Conservation (phyloP, 2,797 vertebrate genomes). For the Crax fasciolata region DNA sequence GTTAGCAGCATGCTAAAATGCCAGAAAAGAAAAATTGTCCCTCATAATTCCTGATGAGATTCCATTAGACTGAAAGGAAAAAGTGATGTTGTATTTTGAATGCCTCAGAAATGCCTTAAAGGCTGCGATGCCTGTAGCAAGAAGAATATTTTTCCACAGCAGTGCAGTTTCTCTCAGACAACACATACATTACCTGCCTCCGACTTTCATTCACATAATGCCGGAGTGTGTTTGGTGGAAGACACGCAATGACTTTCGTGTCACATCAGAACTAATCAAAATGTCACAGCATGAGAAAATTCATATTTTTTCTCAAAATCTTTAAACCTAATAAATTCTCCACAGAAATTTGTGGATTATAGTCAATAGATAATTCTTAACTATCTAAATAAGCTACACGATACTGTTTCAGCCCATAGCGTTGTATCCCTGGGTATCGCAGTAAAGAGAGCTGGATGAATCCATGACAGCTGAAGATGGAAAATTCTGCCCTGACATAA, state of each 20-base stretch:
- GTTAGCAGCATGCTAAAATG: constrained; percentile 29
- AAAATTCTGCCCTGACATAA: constrained; percentile 28
- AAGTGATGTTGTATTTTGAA: not conserved
- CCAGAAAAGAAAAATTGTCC: constrained; percentile 34
- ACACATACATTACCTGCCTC: constrained; percentile 6
- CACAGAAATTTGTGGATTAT: not conserved
- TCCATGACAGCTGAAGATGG: constrained; percentile 11
- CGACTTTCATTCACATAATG: not conserved
- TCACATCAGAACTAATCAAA: constrained; percentile 26
- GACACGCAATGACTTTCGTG: not conserved
- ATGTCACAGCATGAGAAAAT: not conserved
- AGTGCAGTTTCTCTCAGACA: not conserved
- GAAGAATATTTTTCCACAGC: constrained; percentile 1
- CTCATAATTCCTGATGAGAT: constrained; percentile 51
- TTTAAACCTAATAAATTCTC: not conserved
- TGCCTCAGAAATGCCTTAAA: constrained; percentile 5
- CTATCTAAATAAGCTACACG: not conserved
- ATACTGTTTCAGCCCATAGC: not conserved
- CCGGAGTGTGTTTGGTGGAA: not conserved
- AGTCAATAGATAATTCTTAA: constrained; percentile 21
- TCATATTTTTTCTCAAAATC: not conserved
- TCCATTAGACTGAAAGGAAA: constrained; percentile 33
- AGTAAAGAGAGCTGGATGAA: constrained; percentile 15
- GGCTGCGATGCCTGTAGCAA: not conserved
- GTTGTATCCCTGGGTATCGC: not conserved